These are phyloP conservation scores for Patella vulgata DNA, from an alignment of 1,140 invertebrate species.

Conservation along the genomic window DNA sequence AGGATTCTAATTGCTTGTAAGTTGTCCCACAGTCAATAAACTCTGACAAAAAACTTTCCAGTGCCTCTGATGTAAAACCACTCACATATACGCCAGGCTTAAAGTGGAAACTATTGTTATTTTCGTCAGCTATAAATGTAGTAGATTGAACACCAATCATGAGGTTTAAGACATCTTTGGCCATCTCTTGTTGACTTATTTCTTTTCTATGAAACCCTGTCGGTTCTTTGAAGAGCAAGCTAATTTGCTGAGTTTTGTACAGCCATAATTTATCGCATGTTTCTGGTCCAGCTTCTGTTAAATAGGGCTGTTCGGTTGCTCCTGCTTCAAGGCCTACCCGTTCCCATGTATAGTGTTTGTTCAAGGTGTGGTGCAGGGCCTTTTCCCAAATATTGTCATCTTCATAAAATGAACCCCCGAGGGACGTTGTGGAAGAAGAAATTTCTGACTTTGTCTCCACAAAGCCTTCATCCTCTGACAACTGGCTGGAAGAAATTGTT, in stretches of 20 bases:
- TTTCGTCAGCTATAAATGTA: constrained; percentile 31
- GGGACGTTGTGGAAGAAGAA: constrained; percentile 29
- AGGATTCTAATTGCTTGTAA: constrained; percentile 40
- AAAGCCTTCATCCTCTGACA: constrained; percentile 41
- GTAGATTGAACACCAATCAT: constrained; percentile 51
- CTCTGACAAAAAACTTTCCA: constrained; percentile 37
- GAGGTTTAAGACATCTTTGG: constrained; percentile 43
- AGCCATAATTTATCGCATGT: constrained; percentile 42
- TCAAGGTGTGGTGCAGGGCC: constrained; percentile 34
- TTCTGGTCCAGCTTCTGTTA: constrained; percentile 51
- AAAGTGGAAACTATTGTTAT: constrained; percentile 31
- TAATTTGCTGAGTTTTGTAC: constrained; percentile 22
- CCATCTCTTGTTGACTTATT: constrained; percentile 31
- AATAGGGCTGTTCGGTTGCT: constrained; percentile 45
- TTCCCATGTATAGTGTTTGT: constrained; percentile 54
- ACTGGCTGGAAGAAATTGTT: constrained; percentile 14
- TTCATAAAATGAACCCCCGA: constrained; percentile 14
- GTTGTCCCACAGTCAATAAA: constrained; percentile 50
- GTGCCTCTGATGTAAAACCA: constrained; percentile 45
- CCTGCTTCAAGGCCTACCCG: constrained; percentile 45
- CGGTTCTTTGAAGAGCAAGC: constrained; percentile 22
- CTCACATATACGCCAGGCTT: constrained; percentile 34
- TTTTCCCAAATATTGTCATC: constrained; percentile 46
- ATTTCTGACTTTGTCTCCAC: constrained; percentile 23
- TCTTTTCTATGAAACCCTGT: constrained; percentile 1